Percentiles rank a stretch among this genome's conserved stretches.
These are phyloP conservation scores for Drosophila peninsularis DNA, from an alignment of 2,888 invertebrate genomes.

Conservation along the genomic window DNA sequence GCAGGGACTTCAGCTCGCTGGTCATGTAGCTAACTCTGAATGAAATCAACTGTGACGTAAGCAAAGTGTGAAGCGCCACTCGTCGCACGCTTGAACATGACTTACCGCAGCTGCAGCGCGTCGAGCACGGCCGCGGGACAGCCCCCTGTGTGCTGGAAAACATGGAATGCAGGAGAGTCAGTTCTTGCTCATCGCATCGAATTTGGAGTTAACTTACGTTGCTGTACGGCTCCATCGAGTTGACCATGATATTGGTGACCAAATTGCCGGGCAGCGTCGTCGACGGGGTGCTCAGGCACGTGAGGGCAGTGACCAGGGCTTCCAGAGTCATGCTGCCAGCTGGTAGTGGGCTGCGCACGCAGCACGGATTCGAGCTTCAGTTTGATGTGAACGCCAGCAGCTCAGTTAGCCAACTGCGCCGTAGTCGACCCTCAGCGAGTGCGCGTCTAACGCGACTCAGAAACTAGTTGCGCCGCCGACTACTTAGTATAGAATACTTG, in stretches of 20 bases:
- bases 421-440: conserved; percentile 26
- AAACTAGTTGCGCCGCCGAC: neutral
- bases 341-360: neutral
- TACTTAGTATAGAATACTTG: conserved; percentile 58
- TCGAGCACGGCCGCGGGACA: conserved; percentile 52
- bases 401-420: conserved; percentile 34
- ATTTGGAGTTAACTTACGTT: conserved; percentile 48
- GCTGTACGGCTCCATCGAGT: conserved; percentile 52
- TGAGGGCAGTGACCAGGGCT: conserved; percentile 66
- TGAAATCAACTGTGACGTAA: neutral
- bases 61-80: neutral
- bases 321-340: conserved; percentile 55
- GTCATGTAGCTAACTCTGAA: conserved; percentile 46
- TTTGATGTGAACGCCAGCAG: conserved; percentile 22
- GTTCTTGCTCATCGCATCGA: neutral
- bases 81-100: neutral
- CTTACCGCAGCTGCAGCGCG: conserved; percentile 59
- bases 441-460: neutral
- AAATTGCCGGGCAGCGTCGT: conserved; percentile 20
- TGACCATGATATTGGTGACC: conserved; percentile 48
- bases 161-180: neutral
- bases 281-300: conserved; percentile 64
- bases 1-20: conserved; percentile 39
- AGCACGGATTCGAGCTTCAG: conserved; percentile 1
- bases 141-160: conserved; percentile 41